Evolutionary conservation across 2,888 invertebrate species (phyloP), one percentile per base, ranked within the genome.

Genomic region (Sacculina carcini): DNA sequence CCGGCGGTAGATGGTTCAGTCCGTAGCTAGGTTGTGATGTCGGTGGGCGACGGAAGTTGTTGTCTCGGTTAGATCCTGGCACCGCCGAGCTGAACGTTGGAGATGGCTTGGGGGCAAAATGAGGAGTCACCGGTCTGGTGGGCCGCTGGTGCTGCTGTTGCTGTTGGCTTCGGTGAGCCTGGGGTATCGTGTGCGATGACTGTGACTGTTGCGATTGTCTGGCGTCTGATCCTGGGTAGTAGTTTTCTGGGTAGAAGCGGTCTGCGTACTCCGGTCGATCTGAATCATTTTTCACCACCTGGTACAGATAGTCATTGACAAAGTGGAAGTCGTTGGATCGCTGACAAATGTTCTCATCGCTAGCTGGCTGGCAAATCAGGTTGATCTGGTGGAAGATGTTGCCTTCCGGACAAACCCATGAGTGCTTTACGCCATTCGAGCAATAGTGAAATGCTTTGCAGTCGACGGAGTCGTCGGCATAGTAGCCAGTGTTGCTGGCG

Each of bases 391-490:
- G 82, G 74, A 83, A 83, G 48, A 77, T 76, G 63, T 87, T 86
- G 51, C 85, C 85, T 60, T 85, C 83, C 0, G 87, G 87, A 60
- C 87, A 89, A 60, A 87, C 78, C 86, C 87, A 89, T 2, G 86
- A 86, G 66, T 87, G 86, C 61, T 78, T 79, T 36, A 80, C 80
- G 59, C 78, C 81, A 59, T 84, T 86, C 63, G 86, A 84, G 63
- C 87, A 87, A 66, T 87, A 87, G 63, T 87, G 87, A 74, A 87
- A 89, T 36, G 87, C 84, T 66, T 87, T 86, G 62, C 87, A 89
- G 60, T 76, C 76, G 24, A 89, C 72, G 42, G 79, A 80, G 61
- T 84, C 81, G 62, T 87, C 87, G 26, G 87, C 87, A 63, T 87
- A 87, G 67, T 87, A 89, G 9, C 87, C 87, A 12, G 82, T 80